Base-by-base conservation (phyloP, 2,797 vertebrate genomes). In the Rhinatrema bivittatum region DNA sequence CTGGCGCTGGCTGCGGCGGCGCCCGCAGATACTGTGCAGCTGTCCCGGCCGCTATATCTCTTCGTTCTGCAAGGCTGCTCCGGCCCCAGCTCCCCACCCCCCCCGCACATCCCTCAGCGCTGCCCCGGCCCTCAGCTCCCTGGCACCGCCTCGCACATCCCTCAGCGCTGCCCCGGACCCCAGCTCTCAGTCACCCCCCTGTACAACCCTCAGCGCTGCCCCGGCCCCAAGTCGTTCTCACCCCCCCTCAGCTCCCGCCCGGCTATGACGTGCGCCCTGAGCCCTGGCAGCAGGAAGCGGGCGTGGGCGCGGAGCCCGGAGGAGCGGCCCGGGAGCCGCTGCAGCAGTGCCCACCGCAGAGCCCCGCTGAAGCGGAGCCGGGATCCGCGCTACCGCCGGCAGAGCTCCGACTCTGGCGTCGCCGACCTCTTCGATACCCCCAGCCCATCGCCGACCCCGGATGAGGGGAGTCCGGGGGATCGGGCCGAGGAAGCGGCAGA, bases 381-480 rank as follows among this genome's bases (percentile, higher is more conserved):
- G 27, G 50, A 53, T 4, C 65, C 37, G 27, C 64, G 81, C 9
- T 45, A 70, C 39, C 67, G 79, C 17, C 84, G 84, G 27, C 79
- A 83, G 66, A 69, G 53, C 39, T 45, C 74, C 15, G 82, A 84
- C 55, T 86, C 83, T 3, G 82, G 82, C 2, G 84, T 87, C 31
- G 77, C 81, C 29, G 84, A 85, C 12, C 78, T 83, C 15, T 48
- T 75, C n/a, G 39, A 44, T 22, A 46, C 51, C n/a, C 55, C 53
- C 23, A 57, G 61, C 3, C 49, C 47, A 7, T 32, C 13, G 36
- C 47, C 53, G 4, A 44, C 44, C 5, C 20, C 40, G 3, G 41
- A 20, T 24, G 36, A 34, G 34, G 25, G 25, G 6, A 29, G 35
- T 5, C 13, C 14, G 16, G 2, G 12, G n/a, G 2, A 29, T 39